A percentile compares a stretch with the other conserved stretches of the same genome.
These are phyloP conservation scores for Rugalucina vietnamica DNA, from an alignment of 2,888 invertebrate species.

Conservation along the genomic window DNA sequence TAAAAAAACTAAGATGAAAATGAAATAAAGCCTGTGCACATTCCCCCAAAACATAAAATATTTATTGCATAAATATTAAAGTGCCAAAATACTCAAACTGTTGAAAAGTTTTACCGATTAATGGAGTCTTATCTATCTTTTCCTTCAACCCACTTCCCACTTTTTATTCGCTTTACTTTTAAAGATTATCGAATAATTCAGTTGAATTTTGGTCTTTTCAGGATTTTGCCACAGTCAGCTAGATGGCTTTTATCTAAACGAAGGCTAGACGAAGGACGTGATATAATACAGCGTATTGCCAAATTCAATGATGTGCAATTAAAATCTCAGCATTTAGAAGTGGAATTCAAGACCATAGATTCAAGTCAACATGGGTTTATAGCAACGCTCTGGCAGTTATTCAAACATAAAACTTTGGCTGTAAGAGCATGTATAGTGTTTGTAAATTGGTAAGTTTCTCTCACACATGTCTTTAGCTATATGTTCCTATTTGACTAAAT, in stretches of 20 bases:
- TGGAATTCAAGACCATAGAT: not conserved
- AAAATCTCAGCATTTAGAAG: not conserved
- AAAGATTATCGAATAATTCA: no score
- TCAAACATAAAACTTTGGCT: conserved; percentile 54
- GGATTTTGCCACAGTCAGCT: conserved; percentile 71
- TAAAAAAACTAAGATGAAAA: no score
- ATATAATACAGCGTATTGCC: conserved; percentile 62
- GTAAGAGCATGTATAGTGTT: conserved; percentile 62
- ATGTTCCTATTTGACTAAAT: no score
- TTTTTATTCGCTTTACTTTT: no score
- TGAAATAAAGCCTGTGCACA: no score
- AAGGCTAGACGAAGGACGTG: conserved; percentile 60
- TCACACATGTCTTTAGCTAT: not conserved
- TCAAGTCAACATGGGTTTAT: conserved; percentile 4
- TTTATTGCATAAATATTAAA: no score
- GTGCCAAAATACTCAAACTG: no score
- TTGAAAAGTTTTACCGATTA: no score
- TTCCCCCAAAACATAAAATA: no score
- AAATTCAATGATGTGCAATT: conserved; percentile 51
- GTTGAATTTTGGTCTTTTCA: no score
- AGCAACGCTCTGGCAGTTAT: conserved; percentile 50
- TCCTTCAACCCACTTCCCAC: no score
- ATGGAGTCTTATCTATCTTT: no score
- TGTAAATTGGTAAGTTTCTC: conserved; percentile 62
- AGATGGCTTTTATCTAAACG: conserved; percentile 69